These are phyloP conservation scores for Dryoscopus gambensis DNA, from an alignment of 2,113 vertebrate species.

Conservation along the genomic window DNA sequence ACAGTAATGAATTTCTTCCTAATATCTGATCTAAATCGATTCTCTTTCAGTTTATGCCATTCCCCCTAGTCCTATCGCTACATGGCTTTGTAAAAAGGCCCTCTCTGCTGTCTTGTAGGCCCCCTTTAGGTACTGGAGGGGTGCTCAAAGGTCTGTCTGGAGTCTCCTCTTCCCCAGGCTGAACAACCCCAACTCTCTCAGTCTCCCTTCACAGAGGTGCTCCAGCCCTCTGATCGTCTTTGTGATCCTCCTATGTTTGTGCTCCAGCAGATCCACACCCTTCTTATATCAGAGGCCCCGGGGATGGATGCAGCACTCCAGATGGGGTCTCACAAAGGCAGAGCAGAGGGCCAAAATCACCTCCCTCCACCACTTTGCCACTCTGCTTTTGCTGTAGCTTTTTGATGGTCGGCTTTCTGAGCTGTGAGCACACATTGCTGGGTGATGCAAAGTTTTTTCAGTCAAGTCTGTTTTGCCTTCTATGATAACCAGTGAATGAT, in stretches of 20 bases:
- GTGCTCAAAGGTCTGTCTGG: neutral
- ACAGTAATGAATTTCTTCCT: neutral
- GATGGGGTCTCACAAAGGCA: fast-evolving
- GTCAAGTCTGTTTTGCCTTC: neutral
- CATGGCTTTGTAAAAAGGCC: too few relatives aligned
- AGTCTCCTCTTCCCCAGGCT: neutral
- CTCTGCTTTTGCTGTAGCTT: neutral
- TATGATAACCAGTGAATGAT: neutral
- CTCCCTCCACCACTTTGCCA: neutral
- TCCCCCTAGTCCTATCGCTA: neutral
- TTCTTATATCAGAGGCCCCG: neutral
- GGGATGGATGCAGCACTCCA: neutral
- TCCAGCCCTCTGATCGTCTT: neutral
- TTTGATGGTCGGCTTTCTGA: neutral
- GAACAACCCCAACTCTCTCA: neutral
- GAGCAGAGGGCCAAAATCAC: neutral
- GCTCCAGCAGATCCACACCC: neutral
- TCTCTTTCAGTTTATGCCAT: neutral
- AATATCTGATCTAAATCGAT: neutral
- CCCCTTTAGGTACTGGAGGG: neutral
- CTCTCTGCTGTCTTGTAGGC: neutral
- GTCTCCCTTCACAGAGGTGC: neutral
- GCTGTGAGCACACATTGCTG: fast-evolving
- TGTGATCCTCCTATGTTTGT: neutral
- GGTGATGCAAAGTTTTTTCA: neutral